Base-by-base conservation (phyloP, 2,113 vertebrate genomes). In the Paraplagusia blochii region DNA sequence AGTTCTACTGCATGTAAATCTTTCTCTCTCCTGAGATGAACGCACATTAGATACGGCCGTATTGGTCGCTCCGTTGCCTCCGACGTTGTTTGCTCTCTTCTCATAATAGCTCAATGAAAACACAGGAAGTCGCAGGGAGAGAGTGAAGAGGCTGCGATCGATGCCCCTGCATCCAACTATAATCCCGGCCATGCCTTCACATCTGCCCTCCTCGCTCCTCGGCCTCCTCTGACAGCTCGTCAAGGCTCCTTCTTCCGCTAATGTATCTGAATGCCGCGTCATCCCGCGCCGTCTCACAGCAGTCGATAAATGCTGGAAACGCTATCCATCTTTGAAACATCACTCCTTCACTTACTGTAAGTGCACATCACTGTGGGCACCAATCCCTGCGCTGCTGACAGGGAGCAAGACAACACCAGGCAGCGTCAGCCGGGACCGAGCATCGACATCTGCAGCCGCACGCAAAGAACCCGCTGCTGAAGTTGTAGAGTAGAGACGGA, bases 341-440 rank as follows among this genome's bases (percentile, higher is more conserved):
- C 90, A 89, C 82, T 85, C 89, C 88, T 81, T 84, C 82, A 81
- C 83, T 91, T 90, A 89, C 89, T 85, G 90, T 89, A 90, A 91
- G 75, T 77, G 75, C 19, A 75, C 74, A 82, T 85, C 82, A 82
- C 47, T 51, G 71, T 57, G 86, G 86, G 79, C 82, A 59, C 16
- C 62, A 29, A 62, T 63, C 66, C 61, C 69, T 50, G 34, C 77
- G 42, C 46, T 76, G 81, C 75, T 82, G 84, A 87, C 81, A 79
- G 53, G 63, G 69, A 80, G 85, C 79, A 78, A 87, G 81, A 82
- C 77, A 81, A 85, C 76, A 87, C 79, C 85, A 46, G 52, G 57
- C 66, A 1, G 76, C n/a, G 51, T 42, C 40, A 4, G 63, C 66
- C 45, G 63, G 34, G 71, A 65, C 59, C 15, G 33, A 63, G 44